Percentiles rank a stretch among this genome's conserved stretches.
phyloP scores from a whole-genome alignment of 1,140 invertebrate genomes.

The Zaprionus vittiger region DNA sequence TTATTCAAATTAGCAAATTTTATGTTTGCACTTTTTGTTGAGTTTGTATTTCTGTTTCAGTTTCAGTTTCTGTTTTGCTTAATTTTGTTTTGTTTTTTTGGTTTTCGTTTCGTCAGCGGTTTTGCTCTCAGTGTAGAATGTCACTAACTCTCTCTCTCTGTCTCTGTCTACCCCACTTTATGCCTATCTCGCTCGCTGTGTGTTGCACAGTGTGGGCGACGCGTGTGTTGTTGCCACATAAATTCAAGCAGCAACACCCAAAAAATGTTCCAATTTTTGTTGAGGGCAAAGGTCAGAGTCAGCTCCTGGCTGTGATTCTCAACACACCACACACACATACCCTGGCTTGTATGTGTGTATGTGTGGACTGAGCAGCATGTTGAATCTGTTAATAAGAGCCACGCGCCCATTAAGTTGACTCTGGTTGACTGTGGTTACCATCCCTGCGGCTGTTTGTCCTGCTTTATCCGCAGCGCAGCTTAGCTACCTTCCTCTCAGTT shows the following conservation, averaged over 20 bases:
- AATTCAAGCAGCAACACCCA: constrained; percentile 50
- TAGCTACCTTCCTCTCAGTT: background rate
- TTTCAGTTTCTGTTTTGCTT: constrained; percentile 30
- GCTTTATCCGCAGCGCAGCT: background rate
- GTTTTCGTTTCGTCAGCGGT: constrained; percentile 6
- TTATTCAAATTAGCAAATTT: constrained; percentile 81
- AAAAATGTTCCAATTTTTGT: constrained; percentile 45
- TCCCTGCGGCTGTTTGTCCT: constrained; percentile 20
- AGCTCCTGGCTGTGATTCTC: constrained; percentile 17
- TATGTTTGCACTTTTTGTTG: constrained; percentile 70
- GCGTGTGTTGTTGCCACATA: constrained; percentile 40
- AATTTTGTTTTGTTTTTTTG: background rate
- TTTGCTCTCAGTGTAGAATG: background rate
- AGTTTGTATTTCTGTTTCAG: constrained; percentile 15
- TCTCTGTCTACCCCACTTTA: background rate
- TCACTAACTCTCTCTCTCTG: background rate
- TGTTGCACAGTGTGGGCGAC: background rate
- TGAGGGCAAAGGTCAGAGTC: constrained; percentile 32
- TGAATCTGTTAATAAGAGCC: constrained; percentile 71
- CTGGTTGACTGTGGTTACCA: constrained; percentile 39
- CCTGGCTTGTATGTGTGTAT: constrained; percentile 10
- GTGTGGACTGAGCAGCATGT: constrained; percentile 38
- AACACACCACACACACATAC: constrained; percentile 10
- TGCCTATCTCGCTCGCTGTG: background rate
- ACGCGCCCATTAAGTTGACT: constrained; percentile 60